These are phyloP conservation scores for Anolis apletophallus DNA, from an alignment of 2,797 vertebrate species.

Conservation along the genomic window DNA sequence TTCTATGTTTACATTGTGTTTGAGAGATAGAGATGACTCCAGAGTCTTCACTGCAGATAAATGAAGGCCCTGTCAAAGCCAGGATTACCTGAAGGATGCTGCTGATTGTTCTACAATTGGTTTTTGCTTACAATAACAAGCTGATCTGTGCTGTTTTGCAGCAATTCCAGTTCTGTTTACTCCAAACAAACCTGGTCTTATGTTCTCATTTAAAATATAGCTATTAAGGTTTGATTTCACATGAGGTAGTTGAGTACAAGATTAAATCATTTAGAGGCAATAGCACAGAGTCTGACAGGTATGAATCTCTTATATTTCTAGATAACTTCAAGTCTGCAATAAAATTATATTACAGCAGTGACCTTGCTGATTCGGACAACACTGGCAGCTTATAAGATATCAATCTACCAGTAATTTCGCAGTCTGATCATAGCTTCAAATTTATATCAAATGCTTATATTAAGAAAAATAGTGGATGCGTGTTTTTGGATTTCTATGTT, in stretches of 20 bases:
- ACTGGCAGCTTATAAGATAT: constrained; percentile 41
- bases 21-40: background rate
- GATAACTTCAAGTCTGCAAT: constrained; percentile 29
- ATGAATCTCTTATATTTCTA: constrained; percentile 16
- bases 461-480: background rate
- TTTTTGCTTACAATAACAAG: constrained; percentile 15
- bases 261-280: constrained; percentile 48
- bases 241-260: constrained; percentile 45
- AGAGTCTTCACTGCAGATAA: background rate
- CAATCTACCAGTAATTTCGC: constrained; percentile 35
- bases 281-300: constrained; percentile 26
- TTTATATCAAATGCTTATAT: background rate
- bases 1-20: background rate
- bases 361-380: constrained; percentile 20
- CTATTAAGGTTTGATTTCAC: constrained; percentile 43
- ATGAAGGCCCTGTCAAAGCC: background rate
- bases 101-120: background rate
- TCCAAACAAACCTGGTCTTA: constrained; percentile 13
- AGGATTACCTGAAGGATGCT: background rate
- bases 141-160: background rate
- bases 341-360: constrained; percentile 23
- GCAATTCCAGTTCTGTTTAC: constrained; percentile 10
- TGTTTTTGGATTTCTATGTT: background rate
- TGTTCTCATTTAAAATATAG: constrained; percentile 27
- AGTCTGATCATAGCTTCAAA: constrained; percentile 43